These are phyloP conservation scores for Darevskia mixta DNA, from an alignment of 2,797 vertebrate species.

Conservation along the genomic window DNA sequence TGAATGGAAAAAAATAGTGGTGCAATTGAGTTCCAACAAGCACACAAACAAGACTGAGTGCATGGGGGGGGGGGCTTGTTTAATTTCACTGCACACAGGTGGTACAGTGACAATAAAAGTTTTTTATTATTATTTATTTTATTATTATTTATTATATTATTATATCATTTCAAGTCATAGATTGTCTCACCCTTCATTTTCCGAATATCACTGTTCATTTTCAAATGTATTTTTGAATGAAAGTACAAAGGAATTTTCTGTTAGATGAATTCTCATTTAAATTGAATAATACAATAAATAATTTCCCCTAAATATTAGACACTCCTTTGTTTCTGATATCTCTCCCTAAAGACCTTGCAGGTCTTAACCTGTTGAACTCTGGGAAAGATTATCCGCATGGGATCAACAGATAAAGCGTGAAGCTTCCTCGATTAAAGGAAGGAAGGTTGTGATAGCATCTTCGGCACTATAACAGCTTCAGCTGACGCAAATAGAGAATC, in stretches of 20 bases:
- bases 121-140: no score
- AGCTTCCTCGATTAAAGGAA: slow-evolving; percentile 40
- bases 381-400: slow-evolving; percentile 27
- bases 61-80: no score
- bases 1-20: no score
- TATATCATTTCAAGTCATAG: no score
- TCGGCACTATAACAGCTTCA: slow-evolving; percentile 50
- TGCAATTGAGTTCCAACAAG: no score
- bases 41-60: no score
- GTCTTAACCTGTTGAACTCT: slow-evolving; percentile 22
- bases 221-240: not conserved
- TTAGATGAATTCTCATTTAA: not conserved
- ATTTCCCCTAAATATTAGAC: not conserved
- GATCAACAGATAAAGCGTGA: slow-evolving; percentile 36
- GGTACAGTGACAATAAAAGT: no score
- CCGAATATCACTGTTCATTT: not conserved
- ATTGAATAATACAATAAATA: no score
- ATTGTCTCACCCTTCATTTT: not conserved
- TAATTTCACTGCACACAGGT: no score
- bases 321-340: not conserved
- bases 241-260: not conserved
- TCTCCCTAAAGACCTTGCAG: not conserved
- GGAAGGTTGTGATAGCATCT: slow-evolving; percentile 38
- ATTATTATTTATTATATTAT: no score
- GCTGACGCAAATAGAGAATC: slow-evolving; percentile 57